phyloP scores from a whole-genome alignment of 1,140 invertebrate genomes.

The Tetramorium parvispinum region DNA sequence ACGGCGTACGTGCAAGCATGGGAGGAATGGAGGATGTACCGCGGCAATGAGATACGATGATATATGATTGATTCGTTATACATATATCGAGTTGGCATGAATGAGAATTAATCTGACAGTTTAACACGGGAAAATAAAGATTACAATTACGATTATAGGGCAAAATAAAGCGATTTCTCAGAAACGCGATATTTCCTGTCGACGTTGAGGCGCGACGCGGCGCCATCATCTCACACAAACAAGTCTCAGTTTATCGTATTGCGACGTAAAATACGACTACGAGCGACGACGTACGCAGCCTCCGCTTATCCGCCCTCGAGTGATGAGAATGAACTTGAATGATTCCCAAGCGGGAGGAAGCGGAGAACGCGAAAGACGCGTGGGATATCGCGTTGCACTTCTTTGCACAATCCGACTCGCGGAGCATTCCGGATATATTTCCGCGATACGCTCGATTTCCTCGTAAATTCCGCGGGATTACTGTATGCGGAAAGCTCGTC shows the following conservation, averaged over 20 bases:
- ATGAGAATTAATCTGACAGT: constrained; percentile 65
- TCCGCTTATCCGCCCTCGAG: constrained; percentile 44
- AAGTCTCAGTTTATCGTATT: constrained; percentile 28
- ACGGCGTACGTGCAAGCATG: constrained; percentile 12
- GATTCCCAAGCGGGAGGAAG: not conserved
- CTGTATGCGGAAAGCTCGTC: not conserved
- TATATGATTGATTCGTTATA: constrained; percentile 55
- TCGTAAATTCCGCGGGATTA: constrained; percentile 24
- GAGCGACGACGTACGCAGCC: not conserved
- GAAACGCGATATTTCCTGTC: constrained; percentile 46
- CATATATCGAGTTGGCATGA: constrained; percentile 56
- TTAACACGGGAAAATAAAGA: constrained; percentile 53
- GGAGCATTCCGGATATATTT: not conserved
- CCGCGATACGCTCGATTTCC: not conserved
- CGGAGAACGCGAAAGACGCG: not conserved
- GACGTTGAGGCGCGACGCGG: not conserved
- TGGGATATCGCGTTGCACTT: constrained; percentile 28
- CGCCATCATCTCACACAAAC: not conserved
- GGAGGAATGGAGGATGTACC: not conserved
- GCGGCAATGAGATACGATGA: constrained; percentile 5
- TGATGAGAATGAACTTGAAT: constrained; percentile 64
- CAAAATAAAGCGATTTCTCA: constrained; percentile 31
- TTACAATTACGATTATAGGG: constrained; percentile 23
- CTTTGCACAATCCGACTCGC: constrained; percentile 1
- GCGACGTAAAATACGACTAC: constrained; percentile 25